Percentiles rank a stretch among this genome's conserved stretches.
These are phyloP conservation scores for Pheosia gnoma DNA, from an alignment of 2,888 invertebrate genomes.

Conservation along the genomic window DNA sequence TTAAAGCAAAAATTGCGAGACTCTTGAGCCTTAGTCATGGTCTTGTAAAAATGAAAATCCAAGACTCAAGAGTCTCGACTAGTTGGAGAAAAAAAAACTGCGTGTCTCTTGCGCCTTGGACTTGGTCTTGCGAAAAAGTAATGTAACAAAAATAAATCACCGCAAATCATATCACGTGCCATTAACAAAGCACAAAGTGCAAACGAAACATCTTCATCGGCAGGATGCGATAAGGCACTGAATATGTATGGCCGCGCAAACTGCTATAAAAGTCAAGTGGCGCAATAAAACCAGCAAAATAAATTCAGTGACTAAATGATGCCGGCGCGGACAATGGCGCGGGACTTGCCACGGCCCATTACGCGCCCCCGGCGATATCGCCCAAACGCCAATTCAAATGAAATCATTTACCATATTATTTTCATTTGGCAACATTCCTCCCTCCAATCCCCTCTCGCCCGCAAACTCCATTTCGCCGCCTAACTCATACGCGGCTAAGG, in stretches of 20 bases:
- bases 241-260: conserved; percentile 68
- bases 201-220: conserved; percentile 51
- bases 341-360: conserved; percentile 71
- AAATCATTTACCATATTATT: conserved; percentile 82
- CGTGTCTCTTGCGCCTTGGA: too few relatives aligned
- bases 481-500: conserved; percentile 67
- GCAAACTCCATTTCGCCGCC: conserved; percentile 74
- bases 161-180: conserved; percentile 35
- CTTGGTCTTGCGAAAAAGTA: background rate
- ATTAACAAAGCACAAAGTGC: conserved; percentile 43
- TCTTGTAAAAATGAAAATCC: too few relatives aligned
- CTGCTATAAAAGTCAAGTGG: conserved; percentile 66
- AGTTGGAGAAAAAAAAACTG: too few relatives aligned
- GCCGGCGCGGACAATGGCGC: conserved; percentile 67
- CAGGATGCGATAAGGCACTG: conserved; percentile 60
- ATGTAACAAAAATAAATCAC: conserved; percentile 16
- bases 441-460: conserved; percentile 44
- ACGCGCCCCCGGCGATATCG: conserved; percentile 65
- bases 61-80: too few relatives aligned
- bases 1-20: too few relatives aligned
- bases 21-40: too few relatives aligned
- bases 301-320: conserved; percentile 73
- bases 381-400: conserved; percentile 74
- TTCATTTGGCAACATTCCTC: conserved; percentile 63
- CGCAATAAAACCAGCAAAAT: conserved; percentile 62